Evolutionary conservation across 2,888 invertebrate species (phyloP), one percentile per base, ranked within the genome.

Genomic region (Scaptomyza caliginosa): DNA sequence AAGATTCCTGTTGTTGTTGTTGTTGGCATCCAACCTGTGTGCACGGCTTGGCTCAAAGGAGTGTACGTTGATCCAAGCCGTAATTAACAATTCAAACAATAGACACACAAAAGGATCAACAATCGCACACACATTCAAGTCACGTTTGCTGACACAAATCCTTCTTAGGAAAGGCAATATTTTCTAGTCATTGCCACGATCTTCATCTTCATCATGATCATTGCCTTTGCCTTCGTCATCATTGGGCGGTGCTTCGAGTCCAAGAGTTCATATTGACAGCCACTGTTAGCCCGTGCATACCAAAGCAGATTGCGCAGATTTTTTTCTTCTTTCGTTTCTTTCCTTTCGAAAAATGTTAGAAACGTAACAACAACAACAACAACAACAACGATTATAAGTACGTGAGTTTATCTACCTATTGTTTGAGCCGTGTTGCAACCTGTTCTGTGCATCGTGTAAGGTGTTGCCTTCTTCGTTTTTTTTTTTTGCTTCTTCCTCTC

Each of bases 131-230:
- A 49, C 16, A 60, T 82, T 87, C 88, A 63, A 83, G 83, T 83
- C 83, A 83, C 83, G 88, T 83, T 79, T 74, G 77, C 88, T 83
- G 86, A 85, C 88, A 87, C 86, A 87, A 83, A 83, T 83, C 83
- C 83, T 83, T 83, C 83, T 83, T 73, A 66, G 88, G 86, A 85
- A 83, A 83, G 81, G 84, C 84, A 80, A 83, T 87, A 85, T 77
- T 74, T 87, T 50, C 88, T 85, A 83, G 83, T 83, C 83, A 83
- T 85, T 57, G 72, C 59, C 72, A 65, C 57, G 67, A 86, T 74
- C 85, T 81, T 72, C 84, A 77, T 63, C 79, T 51, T 50, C 75
- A 60, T 36, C 52, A 65, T 13, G 17, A 42, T n/a, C 36, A 32
- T 45, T 8, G 34, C 51, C 59, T 64, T 40, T 54, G 60, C n/a